Conservation (phyloP, 2,797 vertebrate genomes). For the Paedocypris micromegethes region DNA sequence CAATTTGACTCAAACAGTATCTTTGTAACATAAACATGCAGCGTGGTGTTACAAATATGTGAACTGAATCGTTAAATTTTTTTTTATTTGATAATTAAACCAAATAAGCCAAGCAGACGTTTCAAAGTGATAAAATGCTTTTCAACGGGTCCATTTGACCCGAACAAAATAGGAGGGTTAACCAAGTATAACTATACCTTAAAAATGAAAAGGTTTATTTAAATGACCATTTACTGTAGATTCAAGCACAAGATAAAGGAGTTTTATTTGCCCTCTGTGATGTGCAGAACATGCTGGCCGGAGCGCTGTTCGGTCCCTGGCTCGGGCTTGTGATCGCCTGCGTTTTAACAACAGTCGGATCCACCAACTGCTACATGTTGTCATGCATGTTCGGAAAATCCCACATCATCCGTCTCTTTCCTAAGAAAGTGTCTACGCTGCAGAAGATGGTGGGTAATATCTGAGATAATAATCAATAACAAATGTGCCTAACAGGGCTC, state of each 20-base stretch:
- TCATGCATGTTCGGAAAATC: constrained; percentile 82
- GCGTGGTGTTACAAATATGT: no score
- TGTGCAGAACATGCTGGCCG: constrained; percentile 68
- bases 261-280: neutral
- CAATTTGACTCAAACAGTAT: no score
- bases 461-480: neutral
- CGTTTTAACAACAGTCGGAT: constrained; percentile 79
- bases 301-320: constrained; percentile 93
- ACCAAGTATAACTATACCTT: no score
- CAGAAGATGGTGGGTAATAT: constrained; percentile 78
- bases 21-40: no score
- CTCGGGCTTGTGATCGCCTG: constrained; percentile 82
- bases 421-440: constrained; percentile 81
- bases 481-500: neutral
- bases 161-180: no score
- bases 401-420: constrained; percentile 75
- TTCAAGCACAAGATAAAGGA: neutral
- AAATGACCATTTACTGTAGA: neutral
- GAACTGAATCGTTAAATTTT: no score
- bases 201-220: neutral
- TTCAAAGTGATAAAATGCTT: no score
- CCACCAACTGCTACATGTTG: constrained; percentile 85
- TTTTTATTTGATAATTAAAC: no score
- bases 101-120: no score
- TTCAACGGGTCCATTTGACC: no score